Evolutionary conservation across 2,888 invertebrate species (phyloP), one percentile per base, ranked within the genome.

Genomic region (Dyspetes luteomarginatus): DNA sequence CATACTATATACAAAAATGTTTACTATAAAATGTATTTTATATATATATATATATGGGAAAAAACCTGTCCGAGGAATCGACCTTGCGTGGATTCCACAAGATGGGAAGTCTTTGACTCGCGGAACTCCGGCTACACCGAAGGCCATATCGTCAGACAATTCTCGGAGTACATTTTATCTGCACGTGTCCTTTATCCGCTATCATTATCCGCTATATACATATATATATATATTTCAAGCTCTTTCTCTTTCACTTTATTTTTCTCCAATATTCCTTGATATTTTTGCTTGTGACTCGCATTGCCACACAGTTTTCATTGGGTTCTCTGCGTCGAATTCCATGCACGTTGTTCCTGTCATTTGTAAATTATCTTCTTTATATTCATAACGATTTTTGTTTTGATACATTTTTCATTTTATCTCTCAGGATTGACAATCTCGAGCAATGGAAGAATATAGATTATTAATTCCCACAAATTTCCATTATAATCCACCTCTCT

Each of bases 91-190:
- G 80, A 81, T 69, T 81, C 77, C 81, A 58, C 73, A 62, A 81
- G 81, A 77, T 81, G 81, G 81, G 73, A 77, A 77, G 81, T 81
- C 81, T 81, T 81, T 81, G 81, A 81, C 81, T 81, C 68, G 73
- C 77, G 81, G 81, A 81, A 81, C 73, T 78, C 78, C 62, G 72
- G 60, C 45, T 80, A 52, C 41, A 28, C 9, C 73, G 81, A 81
- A 81, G 81, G 81, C 26, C 81, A 28, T 52, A 77, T 65, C 56
- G 73, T 73, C 68, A 68, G 62, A 64, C 48, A 50, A 19, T 5
- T 28, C 58, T 65, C n/a, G 56, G 17, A 19, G 64, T n/a, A n/a
- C 65, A 71, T 72, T 60, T 60, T 43, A 45, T 24, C 65, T 73
- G 55, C 77, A 73, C 81, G 77, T 75, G 75, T 43, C 50, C 55